Evolutionary conservation across 2,113 vertebrate genomes (phyloP), one percentile per base, ranked within the genome.

Genomic region (Thomomys bottae): DNA sequence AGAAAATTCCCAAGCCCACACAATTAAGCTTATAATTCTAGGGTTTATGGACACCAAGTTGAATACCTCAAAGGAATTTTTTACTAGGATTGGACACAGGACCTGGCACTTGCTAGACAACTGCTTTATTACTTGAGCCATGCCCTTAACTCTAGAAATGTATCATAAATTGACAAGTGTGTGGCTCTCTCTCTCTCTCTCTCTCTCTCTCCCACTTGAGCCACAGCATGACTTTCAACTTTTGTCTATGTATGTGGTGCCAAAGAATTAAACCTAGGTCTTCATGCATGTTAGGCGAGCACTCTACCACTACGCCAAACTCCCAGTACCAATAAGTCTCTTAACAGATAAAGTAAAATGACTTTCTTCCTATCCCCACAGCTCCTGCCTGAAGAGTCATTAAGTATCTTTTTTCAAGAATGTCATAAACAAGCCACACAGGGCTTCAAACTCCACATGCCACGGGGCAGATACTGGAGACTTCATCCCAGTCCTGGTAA

Each of bases 391-490:
- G 94, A 97, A 94, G 91, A 96, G 75, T 94, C 73, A n/a, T 75
- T 96, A 71, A 64, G 30, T 77, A 81, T 96, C 71, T 97, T 97
- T 82, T 96, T 75, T 79, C 92, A 89, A 95, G 94, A 95, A 89
- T 97, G 96, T 76, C 45, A 91, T 67, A 95, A 93, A 85, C 96
- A 92, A 93, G 96, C 96, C 40, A 87, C 89, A 42, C 89, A 86
- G 24, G 93, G 94, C 71, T 94, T 97, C 8, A 57, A 94, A 71
- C 57, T 92, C 40, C 66, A 95, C 89, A 96, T 97, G 96, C 96
- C 96, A 57, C 87, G n/a, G 91, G 96, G 96, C 82, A 94, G 95
- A 28, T 96, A 96, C 89, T 97, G 96, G 96, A 67, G 79, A 40
- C 93, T 83, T 82, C 96, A 8, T 63, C 94, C 96, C 32, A 89